Base-by-base conservation (phyloP, 2,797 vertebrate genomes). In the Phrynocephalus guinanensis region DNA sequence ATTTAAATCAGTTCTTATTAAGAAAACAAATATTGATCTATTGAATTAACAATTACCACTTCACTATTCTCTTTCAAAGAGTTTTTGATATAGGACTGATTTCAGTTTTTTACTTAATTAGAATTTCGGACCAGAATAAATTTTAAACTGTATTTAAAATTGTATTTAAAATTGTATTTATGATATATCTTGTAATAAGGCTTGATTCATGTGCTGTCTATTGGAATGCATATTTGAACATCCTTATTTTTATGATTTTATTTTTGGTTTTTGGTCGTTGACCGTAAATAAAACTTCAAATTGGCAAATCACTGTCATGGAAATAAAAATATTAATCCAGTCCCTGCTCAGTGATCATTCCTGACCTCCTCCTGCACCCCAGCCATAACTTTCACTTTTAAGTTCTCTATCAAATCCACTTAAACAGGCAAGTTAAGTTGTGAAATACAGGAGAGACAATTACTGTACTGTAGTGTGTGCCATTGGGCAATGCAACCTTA, bases 1-100 rank as follows among this genome's bases (percentile, higher is more conserved):
- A 28, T 88, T 88, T 72, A 66, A 73, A 66, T 26, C 78, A 66
- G 10, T 75, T 86, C 86, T 83, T 79, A 13, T 80, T 81, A 24
- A 87, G 71, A 88, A 22, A 70, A 0, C 1, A 26, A 18, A 1
- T 63, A 70, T 86, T 91, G 76, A 78, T 86, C 84, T 79, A 28
- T 72, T 90, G 26, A 18, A 82, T 10, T 79, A 85, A 82, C 3
- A 85, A 71, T 48, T 24, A 16, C 30, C 9, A 0, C 10, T 5
- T 2, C 0, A 84, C 44, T 20, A 38, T 56, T 73, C 44, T 20
- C 73, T 56, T 73, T 11, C 10, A 28, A 68, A 44, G 24, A 77
- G 7, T 24, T 0, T 89, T n/a, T 28, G 71, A 5, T n/a, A 86
- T 22, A 70, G 66, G 26, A 24, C 50, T 11, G 24, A 50, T 79